Evolutionary conservation across 1,140 invertebrate species (phyloP).

Genomic region (Calycopis cecrops): DNA sequence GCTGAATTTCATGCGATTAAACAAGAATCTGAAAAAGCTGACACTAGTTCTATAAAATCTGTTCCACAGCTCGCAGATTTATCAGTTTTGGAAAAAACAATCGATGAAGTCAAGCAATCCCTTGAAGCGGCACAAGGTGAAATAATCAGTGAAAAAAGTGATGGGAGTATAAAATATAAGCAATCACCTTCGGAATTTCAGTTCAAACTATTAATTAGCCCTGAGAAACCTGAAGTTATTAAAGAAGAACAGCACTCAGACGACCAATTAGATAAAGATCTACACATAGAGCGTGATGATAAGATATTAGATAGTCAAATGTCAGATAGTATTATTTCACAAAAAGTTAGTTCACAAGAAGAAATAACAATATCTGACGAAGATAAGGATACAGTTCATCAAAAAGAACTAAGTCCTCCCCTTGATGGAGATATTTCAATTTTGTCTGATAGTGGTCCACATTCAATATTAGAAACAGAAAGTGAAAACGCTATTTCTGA

Average conservation of each 20-base stretch:
- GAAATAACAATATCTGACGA: constrained; percentile 59
- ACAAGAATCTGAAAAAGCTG: constrained; percentile 70
- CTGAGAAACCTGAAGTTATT: constrained; percentile 69
- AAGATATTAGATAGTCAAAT: constrained; percentile 51
- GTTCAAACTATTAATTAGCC: constrained; percentile 76
- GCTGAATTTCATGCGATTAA: constrained; percentile 77
- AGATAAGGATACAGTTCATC: constrained; percentile 62
- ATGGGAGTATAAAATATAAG: constrained; percentile 76
- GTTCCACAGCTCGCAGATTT: constrained; percentile 68
- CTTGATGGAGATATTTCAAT: constrained; percentile 66
- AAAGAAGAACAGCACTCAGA: constrained; percentile 66
- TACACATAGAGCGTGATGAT: constrained; percentile 35
- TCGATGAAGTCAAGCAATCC: constrained; percentile 82
- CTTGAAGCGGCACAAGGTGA: constrained; percentile 79
- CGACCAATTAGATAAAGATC: constrained; percentile 46
- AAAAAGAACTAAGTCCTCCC: constrained; percentile 63
- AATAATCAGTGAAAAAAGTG: constrained; percentile 78
- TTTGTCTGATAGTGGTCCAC: constrained; percentile 70
- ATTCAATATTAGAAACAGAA: constrained; percentile 72
- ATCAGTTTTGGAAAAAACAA: constrained; percentile 77
- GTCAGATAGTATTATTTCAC: constrained; percentile 48
- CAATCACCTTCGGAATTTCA: constrained; percentile 84
- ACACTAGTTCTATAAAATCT: constrained; percentile 61
- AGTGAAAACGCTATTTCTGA: constrained; percentile 63
- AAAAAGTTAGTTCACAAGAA: constrained; percentile 64